Evolutionary conservation across 1,140 invertebrate species (phyloP).

Genomic region (Anastatus disparis): DNA sequence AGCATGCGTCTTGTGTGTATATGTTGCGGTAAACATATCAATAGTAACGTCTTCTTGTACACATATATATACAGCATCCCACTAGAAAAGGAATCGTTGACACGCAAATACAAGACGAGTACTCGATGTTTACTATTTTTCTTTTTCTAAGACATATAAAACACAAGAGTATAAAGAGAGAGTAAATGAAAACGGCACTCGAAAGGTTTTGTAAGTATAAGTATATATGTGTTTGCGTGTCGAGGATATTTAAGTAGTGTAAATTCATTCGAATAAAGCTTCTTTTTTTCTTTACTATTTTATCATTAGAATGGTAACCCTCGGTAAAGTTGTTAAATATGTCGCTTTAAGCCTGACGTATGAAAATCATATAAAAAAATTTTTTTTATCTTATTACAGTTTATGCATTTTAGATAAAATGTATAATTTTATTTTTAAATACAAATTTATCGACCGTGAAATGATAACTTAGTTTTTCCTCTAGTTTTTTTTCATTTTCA

Average conservation of each 20-base stretch:
- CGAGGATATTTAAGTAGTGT: conserved; percentile 31
- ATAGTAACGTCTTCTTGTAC: conserved; percentile 28
- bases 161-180: neutral
- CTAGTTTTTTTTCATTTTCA: neutral
- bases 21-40: no score
- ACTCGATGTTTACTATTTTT: conserved; percentile 24
- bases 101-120: conserved; percentile 32
- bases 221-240: conserved; percentile 41
- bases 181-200: neutral
- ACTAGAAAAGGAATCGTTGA: conserved; percentile 47
- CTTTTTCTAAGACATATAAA: no score
- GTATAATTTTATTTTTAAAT: neutral
- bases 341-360: neutral
- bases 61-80: no score
- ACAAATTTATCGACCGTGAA: conserved; percentile 12
- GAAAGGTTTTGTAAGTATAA: conserved; percentile 24
- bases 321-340: conserved; percentile 19
- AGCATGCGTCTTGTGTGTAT: conserved; percentile 8
- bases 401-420: neutral
- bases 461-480: no score
- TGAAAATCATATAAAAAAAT: neutral
- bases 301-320: neutral
- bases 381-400: neutral
- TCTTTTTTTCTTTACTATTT: neutral
- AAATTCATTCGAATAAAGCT: conserved; percentile 27